Percentiles rank a stretch among this genome's conserved stretches.
These are phyloP conservation scores for Mesoligia furuncula DNA, from an alignment of 2,888 invertebrate species.

Conservation along the genomic window DNA sequence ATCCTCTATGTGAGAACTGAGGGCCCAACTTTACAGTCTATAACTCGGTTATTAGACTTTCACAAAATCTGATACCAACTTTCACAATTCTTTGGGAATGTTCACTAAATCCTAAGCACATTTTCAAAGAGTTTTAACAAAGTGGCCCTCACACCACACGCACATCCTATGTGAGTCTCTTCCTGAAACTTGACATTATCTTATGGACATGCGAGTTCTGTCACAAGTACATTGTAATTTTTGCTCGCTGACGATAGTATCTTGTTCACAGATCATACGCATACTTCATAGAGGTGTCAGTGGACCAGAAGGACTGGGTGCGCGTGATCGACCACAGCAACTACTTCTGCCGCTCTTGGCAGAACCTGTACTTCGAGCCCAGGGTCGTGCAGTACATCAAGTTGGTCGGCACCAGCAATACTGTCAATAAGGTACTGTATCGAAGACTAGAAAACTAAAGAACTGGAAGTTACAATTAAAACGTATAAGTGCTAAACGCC, in stretches of 20 bases:
- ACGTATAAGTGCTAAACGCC: neutral
- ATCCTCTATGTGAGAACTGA: no score
- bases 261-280: conserved; percentile 92
- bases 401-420: conserved; percentile 97
- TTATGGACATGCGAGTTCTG: neutral
- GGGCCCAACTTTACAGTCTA: no score
- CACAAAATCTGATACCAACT: no score
- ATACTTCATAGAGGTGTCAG: conserved; percentile 97
- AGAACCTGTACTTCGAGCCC: conserved; percentile 97
- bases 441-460: neutral
- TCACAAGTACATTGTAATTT: neutral
- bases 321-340: conserved; percentile 97
- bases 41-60: no score
- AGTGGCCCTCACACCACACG: no score
- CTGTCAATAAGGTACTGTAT: conserved; percentile 95
- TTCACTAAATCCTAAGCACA: no score
- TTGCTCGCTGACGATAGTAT: neutral
- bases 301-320: conserved; percentile 98
- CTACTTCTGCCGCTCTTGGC: conserved; percentile 99
- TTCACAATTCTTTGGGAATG: no score
- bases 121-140: no score
- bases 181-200: no score
- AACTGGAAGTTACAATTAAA: neutral
- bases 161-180: no score
- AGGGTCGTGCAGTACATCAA: conserved; percentile 96